phyloP scores from a whole-genome alignment of 2,888 invertebrate species.

The Bimastos eiseni region DNA sequence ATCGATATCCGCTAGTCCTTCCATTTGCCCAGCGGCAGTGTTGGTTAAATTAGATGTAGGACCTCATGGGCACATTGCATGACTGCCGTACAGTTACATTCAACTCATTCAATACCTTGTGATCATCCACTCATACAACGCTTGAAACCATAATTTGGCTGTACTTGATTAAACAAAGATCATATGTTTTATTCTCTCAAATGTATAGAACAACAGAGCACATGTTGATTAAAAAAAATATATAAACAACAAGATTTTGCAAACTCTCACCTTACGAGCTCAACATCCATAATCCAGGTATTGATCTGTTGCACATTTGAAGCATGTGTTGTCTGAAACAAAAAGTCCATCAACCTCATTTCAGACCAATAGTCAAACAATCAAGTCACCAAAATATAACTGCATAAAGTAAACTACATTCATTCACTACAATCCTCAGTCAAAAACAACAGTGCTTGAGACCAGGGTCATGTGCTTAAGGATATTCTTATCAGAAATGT shows the following conservation, averaged over 20 bases:
- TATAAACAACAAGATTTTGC: background rate
- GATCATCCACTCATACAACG: too few relatives aligned
- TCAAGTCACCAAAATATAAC: background rate
- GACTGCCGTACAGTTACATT: too few relatives aligned
- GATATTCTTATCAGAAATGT: background rate
- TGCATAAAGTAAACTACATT: background rate
- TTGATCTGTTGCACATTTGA: slow-evolving; percentile 68
- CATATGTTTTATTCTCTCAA: too few relatives aligned
- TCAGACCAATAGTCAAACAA: background rate
- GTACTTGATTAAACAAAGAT: too few relatives aligned
- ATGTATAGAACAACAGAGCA: background rate
- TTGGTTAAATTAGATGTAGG: too few relatives aligned
- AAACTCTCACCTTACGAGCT: slow-evolving; percentile 66
- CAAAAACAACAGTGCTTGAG: background rate
- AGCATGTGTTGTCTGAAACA: slow-evolving; percentile 58
- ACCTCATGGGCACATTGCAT: too few relatives aligned
- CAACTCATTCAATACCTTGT: too few relatives aligned
- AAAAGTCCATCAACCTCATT: background rate
- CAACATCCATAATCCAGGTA: slow-evolving; percentile 78
- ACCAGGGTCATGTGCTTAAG: background rate
- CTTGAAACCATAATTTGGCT: too few relatives aligned
- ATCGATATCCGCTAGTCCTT: too few relatives aligned
- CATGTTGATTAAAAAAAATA: background rate
- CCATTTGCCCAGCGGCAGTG: too few relatives aligned
- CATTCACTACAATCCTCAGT: background rate